A percentile compares a stretch with the other conserved stretches of the same genome.
These are phyloP conservation scores for Oreochromis spilurus DNA, from an alignment of 2,113 vertebrate species.

Conservation along the genomic window DNA sequence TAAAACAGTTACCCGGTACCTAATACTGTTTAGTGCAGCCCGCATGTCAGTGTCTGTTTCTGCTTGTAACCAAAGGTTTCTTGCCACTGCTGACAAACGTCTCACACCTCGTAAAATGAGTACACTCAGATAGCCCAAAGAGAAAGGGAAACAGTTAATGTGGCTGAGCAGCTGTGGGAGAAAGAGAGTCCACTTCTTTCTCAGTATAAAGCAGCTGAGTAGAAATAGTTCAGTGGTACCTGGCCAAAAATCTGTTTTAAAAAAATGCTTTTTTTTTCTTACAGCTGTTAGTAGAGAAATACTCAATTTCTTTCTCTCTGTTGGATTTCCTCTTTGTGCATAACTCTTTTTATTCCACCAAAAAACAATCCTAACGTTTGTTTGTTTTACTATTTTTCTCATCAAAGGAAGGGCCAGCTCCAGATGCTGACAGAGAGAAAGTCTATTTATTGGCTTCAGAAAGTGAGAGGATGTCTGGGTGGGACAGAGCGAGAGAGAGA, in stretches of 20 bases:
- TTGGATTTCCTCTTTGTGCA: conserved; percentile 38
- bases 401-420: conserved; percentile 67
- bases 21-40: not conserved
- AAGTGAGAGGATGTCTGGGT: not conserved
- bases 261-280: not conserved
- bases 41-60: not conserved
- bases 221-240: not conserved
- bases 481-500: conserved; percentile 20
- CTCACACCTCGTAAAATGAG: not conserved
- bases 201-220: not conserved
- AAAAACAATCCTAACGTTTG: not conserved
- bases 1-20: not conserved
- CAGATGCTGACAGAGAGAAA: conserved; percentile 71
- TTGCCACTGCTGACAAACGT: not conserved
- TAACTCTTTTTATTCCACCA: not conserved
- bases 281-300: not conserved
- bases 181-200: not conserved
- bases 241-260: not conserved
- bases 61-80: not conserved
- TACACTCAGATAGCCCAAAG: not conserved
- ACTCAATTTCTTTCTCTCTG: not conserved
- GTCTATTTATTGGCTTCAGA: conserved; percentile 70
- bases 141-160: not conserved
- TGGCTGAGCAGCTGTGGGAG: not conserved
- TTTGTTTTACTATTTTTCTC: conserved; percentile 20